These are phyloP conservation scores for Dascyllus trimaculatus DNA, from an alignment of 2,113 vertebrate genomes.

Conservation along the genomic window DNA sequence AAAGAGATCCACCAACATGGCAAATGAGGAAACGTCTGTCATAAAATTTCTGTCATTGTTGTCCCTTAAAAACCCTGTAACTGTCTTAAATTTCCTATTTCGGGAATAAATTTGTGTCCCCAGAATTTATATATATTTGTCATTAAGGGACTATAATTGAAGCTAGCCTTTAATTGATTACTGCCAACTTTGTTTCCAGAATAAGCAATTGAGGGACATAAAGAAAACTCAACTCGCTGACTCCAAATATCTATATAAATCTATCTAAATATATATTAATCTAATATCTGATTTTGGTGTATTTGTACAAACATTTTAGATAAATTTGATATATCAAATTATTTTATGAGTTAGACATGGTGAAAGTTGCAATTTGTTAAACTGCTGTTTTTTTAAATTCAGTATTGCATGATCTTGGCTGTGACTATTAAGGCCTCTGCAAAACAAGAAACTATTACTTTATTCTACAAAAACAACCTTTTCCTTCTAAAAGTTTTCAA, in stretches of 20 bases:
- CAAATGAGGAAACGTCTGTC: neutral
- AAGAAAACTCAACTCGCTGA: slow-evolving; percentile 2
- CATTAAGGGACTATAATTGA: slow-evolving; percentile 27
- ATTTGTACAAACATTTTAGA: slow-evolving; percentile 20
- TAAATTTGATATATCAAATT: neutral
- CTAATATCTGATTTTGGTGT: slow-evolving; percentile 29
- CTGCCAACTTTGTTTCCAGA: slow-evolving; percentile 2
- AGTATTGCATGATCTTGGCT: too few relatives aligned
- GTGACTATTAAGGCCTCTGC: too few relatives aligned
- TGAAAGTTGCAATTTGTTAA: neutral
- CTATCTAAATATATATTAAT: neutral
- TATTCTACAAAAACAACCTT: too few relatives aligned
- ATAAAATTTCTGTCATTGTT: neutral
- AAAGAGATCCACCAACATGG: neutral
- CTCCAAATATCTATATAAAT: neutral
- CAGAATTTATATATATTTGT: neutral
- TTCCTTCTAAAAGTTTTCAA: too few relatives aligned
- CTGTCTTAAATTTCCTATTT: neutral
- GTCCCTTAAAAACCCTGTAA: neutral
- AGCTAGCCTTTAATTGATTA: slow-evolving; percentile 48
- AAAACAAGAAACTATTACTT: too few relatives aligned
- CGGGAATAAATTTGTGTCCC: neutral
- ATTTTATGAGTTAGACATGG: slow-evolving; percentile 11
- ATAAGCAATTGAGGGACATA: neutral
- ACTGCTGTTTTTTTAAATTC: too few relatives aligned